These are phyloP conservation scores for Danio albolineatus DNA, from an alignment of 2,797 vertebrate genomes.

Conservation along the genomic window DNA sequence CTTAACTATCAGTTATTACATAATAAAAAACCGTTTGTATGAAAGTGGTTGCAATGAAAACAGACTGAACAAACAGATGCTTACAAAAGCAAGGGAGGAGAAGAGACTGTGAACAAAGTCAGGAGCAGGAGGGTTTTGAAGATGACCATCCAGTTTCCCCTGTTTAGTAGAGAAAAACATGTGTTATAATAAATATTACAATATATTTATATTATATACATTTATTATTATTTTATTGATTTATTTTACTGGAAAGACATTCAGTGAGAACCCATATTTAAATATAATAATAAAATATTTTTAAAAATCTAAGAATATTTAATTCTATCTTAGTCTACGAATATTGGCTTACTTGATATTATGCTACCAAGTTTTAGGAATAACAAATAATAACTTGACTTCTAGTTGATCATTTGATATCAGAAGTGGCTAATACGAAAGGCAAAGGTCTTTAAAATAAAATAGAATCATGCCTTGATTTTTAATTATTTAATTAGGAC, in stretches of 20 bases:
- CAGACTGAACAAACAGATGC: slow-evolving; percentile 45
- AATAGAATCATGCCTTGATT: too few relatives aligned
- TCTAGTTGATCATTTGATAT: too few relatives aligned
- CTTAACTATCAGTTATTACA: not conserved
- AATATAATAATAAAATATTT: not conserved
- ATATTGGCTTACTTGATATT: not conserved
- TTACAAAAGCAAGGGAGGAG: slow-evolving; percentile 72
- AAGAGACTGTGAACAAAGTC: slow-evolving; percentile 81
- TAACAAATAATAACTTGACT: too few relatives aligned
- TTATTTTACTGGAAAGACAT: not conserved
- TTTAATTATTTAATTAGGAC: too few relatives aligned
- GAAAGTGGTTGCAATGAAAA: not conserved
- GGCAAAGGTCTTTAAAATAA: too few relatives aligned
- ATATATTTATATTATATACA: too few relatives aligned
- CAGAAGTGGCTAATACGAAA: too few relatives aligned
- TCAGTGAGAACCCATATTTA: not conserved
- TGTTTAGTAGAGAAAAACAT: slow-evolving; percentile 57
- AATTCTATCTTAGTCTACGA: not conserved
- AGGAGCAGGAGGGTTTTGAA: slow-evolving; percentile 65
- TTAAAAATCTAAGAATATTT: not conserved
- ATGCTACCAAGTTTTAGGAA: too few relatives aligned
- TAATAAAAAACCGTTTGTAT: not conserved
- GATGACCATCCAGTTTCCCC: slow-evolving; percentile 70
- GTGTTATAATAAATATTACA: not conserved
- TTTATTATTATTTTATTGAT: too few relatives aligned